Conservation (phyloP, 2,797 vertebrate species). For the Etheostoma perlongum region DNA sequence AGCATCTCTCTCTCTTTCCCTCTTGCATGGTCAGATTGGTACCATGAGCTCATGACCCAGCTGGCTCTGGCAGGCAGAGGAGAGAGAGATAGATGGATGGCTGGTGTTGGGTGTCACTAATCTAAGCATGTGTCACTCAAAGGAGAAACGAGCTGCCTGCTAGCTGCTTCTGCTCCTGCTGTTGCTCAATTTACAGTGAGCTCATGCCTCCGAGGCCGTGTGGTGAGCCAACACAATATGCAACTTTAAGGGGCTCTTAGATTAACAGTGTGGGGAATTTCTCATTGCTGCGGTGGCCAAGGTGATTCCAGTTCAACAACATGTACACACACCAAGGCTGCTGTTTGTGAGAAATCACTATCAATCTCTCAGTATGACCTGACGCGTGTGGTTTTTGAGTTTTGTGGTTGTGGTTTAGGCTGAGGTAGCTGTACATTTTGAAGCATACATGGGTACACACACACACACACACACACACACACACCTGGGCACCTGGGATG, state of each 20-base stretch:
- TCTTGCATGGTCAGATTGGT: slow-evolving; percentile 48
- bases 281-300: slow-evolving; percentile 35
- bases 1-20: slow-evolving; percentile 16
- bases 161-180: slow-evolving; percentile 46
- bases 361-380: slow-evolving; percentile 49
- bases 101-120: slow-evolving; percentile 74
- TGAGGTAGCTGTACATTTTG: slow-evolving; percentile 44
- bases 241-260: slow-evolving; percentile 50
- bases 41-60: slow-evolving; percentile 76
- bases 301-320: slow-evolving; percentile 52
- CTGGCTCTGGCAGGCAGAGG: slow-evolving; percentile 59
- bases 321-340: slow-evolving; percentile 21
- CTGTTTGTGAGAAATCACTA: slow-evolving; percentile 35
- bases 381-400: slow-evolving; percentile 40
- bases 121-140: slow-evolving; percentile 73
- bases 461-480: slow-evolving; percentile 5
- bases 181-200: slow-evolving; percentile 55
- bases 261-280: slow-evolving; percentile 59
- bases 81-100: slow-evolving; percentile 31
- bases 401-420: slow-evolving; percentile 50
- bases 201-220: slow-evolving; percentile 48
- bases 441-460: slow-evolving; percentile 17
- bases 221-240: slow-evolving; percentile 59
- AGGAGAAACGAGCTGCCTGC: slow-evolving; percentile 60
- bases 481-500: slow-evolving; percentile 57